Evolutionary conservation across 2,888 invertebrate genomes (phyloP).

Genomic region (Polyommatus iphigenia): DNA sequence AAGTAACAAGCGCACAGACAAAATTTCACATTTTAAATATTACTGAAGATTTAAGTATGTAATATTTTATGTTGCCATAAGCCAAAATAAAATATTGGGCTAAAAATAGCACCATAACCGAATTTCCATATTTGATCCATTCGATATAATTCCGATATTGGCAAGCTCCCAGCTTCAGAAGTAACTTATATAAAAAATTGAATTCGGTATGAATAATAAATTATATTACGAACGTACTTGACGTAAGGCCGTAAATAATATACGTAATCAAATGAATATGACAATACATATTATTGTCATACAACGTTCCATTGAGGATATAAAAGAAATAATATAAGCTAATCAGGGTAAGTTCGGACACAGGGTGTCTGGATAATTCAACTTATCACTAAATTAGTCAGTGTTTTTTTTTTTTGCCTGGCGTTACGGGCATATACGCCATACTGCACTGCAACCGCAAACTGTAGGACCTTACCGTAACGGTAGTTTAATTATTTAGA

Average conservation of each 20-base stretch:
- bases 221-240: neutral
- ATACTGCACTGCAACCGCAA: too few species aligned
- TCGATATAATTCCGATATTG: slow-evolving; percentile 27
- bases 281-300: neutral
- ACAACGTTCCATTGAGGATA: neutral
- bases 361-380: too few species aligned
- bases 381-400: too few species aligned
- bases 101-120: neutral
- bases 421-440: too few species aligned
- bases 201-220: slow-evolving; percentile 5
- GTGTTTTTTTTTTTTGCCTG: too few species aligned
- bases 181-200: neutral
- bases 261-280: neutral
- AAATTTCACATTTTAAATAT: too few species aligned
- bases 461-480: too few species aligned
- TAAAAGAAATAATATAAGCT: neutral
- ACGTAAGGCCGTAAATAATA: neutral
- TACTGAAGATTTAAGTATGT: too few species aligned
- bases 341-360: too few species aligned
- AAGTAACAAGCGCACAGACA: too few species aligned
- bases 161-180: slow-evolving; percentile 22
- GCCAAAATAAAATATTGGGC: neutral
- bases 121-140: slow-evolving; percentile 24
- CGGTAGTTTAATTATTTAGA: too few species aligned
- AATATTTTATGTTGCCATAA: too few species aligned